Conservation (phyloP, 1,140 invertebrate genomes). For the Drosophila burlai region DNA sequence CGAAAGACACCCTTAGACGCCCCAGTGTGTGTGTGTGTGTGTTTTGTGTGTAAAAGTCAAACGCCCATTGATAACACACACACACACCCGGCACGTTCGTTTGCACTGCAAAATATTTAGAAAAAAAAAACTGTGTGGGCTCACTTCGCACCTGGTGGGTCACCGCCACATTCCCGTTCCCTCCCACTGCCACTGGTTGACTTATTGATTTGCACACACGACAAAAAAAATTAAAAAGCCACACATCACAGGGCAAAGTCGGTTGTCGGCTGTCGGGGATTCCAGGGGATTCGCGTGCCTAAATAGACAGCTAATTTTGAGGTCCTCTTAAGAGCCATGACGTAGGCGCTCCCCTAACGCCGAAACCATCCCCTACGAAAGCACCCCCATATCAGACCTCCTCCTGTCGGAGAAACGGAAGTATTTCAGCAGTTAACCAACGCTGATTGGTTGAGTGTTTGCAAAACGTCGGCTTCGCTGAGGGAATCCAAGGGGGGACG, state of each 20-base stretch:
- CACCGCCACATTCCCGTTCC: constrained; percentile 5
- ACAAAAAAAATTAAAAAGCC: constrained; percentile 62
- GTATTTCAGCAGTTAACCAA: constrained; percentile 81
- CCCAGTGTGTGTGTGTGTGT: constrained; percentile 38
- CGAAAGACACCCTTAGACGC: constrained; percentile 46
- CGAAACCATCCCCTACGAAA: constrained; percentile 3
- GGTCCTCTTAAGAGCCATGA: constrained; percentile 74
- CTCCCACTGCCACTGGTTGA: constrained; percentile 48
- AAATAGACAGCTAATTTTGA: constrained; percentile 84
- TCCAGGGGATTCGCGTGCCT: constrained; percentile 65
- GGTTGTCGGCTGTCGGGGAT: constrained; percentile 5
- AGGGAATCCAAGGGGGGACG: constrained; percentile 11
- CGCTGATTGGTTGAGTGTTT: constrained; percentile 82
- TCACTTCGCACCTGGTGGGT: constrained; percentile 42
- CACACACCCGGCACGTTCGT: constrained; percentile 39
- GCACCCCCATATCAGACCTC: constrained; percentile 15
- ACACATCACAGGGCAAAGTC: constrained; percentile 55
- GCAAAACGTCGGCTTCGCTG: constrained; percentile 55
- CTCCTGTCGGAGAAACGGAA: constrained; percentile 68
- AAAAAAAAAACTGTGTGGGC: constrained; percentile 62
- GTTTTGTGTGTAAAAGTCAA: constrained; percentile 69
- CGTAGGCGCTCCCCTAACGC: constrained; percentile 47
- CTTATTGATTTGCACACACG: constrained; percentile 77
- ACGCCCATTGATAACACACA: constrained; percentile 73
- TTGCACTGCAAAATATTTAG: constrained; percentile 75